Evolutionary conservation across 2,797 vertebrate genomes (phyloP).

Genomic region (Etheostoma nigrum): DNA sequence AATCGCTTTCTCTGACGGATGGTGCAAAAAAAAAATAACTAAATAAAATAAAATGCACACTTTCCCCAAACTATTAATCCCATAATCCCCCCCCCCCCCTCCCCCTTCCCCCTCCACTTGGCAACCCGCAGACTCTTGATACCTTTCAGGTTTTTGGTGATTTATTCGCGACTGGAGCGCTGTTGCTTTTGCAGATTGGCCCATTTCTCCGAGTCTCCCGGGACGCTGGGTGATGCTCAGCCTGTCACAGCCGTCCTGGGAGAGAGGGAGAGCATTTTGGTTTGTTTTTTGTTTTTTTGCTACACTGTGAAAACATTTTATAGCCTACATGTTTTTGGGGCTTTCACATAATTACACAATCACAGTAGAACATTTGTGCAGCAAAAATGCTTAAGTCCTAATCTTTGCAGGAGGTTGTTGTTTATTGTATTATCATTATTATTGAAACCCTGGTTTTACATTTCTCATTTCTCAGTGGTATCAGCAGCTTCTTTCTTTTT

Average conservation of each 20-base stretch:
- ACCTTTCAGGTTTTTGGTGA: slow-evolving; percentile 53
- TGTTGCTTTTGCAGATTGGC: slow-evolving; percentile 50
- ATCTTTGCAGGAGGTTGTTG: not conserved
- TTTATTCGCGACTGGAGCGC: slow-evolving; percentile 47
- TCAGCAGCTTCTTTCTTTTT: slow-evolving; percentile 28
- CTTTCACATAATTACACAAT: slow-evolving; percentile 18
- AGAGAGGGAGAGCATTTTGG: not conserved
- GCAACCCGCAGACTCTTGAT: slow-evolving; percentile 44
- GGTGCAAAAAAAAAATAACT: slow-evolving; percentile 40
- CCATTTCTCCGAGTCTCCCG: slow-evolving; percentile 27
- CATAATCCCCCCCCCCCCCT: slow-evolving; percentile 51
- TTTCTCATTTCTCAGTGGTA: slow-evolving; percentile 1
- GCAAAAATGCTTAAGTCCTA: not conserved
- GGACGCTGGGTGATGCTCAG: slow-evolving; percentile 19
- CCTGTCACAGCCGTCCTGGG: slow-evolving; percentile 6
- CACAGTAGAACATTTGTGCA: not conserved
- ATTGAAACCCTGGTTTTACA: slow-evolving; percentile 9
- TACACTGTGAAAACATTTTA: not conserved
- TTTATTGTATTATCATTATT: slow-evolving; percentile 14
- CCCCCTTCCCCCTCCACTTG: not conserved
- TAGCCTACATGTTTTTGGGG: not conserved
- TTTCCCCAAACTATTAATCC: slow-evolving; percentile 48
- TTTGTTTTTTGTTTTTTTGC: not conserved
- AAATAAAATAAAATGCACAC: too few relatives aligned
- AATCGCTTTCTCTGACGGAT: slow-evolving; percentile 59